Percentiles rank a stretch among this genome's conserved stretches.
phyloP scores from a whole-genome alignment of 2,797 vertebrate genomes.

The Hydrocynus forskahlii region DNA sequence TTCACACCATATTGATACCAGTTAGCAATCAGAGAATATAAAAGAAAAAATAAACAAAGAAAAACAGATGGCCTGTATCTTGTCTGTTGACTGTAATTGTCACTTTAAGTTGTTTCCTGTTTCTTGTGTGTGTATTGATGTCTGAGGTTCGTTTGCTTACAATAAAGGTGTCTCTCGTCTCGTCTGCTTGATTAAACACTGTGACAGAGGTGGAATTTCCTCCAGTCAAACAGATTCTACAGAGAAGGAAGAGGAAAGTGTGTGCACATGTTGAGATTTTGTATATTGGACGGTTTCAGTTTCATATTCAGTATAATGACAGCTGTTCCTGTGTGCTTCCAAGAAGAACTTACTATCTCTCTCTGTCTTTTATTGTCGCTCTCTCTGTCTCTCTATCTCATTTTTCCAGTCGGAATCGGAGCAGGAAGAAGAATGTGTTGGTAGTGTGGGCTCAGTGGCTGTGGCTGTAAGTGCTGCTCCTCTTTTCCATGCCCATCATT shows the following conservation, averaged over 20 bases:
- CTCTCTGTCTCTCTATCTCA: constrained; percentile 48
- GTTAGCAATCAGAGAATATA: not conserved
- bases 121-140: not conserved
- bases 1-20: not conserved
- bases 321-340: not conserved
- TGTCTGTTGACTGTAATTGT: constrained; percentile 8
- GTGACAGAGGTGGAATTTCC: constrained; percentile 10
- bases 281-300: constrained; percentile 10
- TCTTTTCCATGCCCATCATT: not conserved
- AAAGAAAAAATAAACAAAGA: not conserved
- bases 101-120: not conserved
- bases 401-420: constrained; percentile 76
- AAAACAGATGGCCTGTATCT: not conserved
- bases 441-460: constrained; percentile 72
- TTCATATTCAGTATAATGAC: constrained; percentile 8
- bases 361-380: constrained; percentile 45
- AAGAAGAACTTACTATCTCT: constrained; percentile 35
- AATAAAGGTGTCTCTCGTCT: constrained; percentile 6
- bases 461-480: constrained; percentile 75
- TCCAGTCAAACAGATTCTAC: constrained; percentile 11
- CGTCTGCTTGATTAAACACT: constrained; percentile 29
- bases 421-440: constrained; percentile 76
- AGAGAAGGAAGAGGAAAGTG: not conserved
- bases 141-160: constrained; percentile 20
- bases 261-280: not conserved